Percentiles rank a stretch among this genome's conserved stretches.
These are phyloP conservation scores for Zalophus californianus DNA, from an alignment of 2,797 vertebrate species.

Conservation along the genomic window DNA sequence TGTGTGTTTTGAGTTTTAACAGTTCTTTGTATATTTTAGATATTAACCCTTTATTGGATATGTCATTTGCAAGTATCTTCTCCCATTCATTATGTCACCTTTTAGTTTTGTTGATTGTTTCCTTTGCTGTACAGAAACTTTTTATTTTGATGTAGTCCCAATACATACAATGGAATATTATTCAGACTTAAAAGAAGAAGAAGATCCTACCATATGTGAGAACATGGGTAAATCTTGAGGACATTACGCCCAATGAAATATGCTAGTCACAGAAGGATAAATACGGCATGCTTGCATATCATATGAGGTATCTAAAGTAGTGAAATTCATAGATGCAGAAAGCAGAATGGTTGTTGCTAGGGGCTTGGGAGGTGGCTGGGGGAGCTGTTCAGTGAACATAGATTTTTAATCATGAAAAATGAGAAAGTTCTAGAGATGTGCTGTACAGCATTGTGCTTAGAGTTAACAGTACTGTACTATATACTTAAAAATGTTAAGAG, in stretches of 20 bases:
- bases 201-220: background rate
- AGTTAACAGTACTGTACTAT: background rate
- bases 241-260: background rate
- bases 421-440: background rate
- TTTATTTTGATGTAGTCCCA: background rate
- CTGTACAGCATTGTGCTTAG: background rate
- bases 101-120: background rate
- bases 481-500: background rate
- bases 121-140: background rate
- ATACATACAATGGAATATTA: background rate
- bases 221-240: background rate
- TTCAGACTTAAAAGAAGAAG: background rate
- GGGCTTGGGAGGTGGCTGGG: fast-evolving
- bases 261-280: background rate
- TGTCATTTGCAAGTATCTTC: background rate
- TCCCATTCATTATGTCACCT: background rate
- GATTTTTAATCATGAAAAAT: background rate
- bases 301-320: background rate
- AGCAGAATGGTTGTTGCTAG: background rate
- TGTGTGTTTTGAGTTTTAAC: background rate
- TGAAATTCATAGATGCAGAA: background rate
- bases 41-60: background rate
- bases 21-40: background rate
- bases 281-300: background rate
- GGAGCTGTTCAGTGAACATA: background rate